Evolutionary conservation across 2,113 vertebrate genomes (phyloP).

Genomic region (Choloepus hoffmanni): DNA sequence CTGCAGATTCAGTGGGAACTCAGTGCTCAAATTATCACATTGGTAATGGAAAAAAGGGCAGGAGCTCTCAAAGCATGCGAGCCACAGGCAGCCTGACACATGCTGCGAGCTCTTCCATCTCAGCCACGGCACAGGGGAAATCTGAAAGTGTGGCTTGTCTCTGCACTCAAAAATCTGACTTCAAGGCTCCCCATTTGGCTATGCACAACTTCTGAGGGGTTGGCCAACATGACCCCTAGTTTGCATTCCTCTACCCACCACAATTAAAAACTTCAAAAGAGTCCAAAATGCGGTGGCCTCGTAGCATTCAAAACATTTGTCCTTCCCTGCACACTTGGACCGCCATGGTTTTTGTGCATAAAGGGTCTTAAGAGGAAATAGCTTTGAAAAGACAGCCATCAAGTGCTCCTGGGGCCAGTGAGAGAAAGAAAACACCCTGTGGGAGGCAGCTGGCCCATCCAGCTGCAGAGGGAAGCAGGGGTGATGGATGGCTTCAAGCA

Average conservation of each 20-base stretch:
- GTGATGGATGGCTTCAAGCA: conserved; percentile 86
- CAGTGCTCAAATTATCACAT: not conserved
- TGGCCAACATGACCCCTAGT: not conserved
- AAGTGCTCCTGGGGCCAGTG: conserved; percentile 39
- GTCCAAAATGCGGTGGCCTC: conserved; percentile 37
- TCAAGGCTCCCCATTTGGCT: conserved; percentile 18
- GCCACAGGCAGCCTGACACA: not conserved
- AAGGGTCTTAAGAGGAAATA: conserved; percentile 65
- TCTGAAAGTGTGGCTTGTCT: not conserved
- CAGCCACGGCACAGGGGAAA: not conserved
- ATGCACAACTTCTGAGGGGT: not conserved
- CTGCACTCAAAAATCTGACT: conserved; percentile 23
- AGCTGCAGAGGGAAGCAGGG: conserved; percentile 75
- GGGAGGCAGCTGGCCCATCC: conserved; percentile 82
- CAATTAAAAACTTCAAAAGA: conserved; percentile 61
- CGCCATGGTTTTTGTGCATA: not conserved
- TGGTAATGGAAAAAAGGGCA: not conserved
- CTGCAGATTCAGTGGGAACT: not conserved
- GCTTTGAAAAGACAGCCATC: conserved; percentile 73
- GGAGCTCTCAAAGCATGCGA: not conserved
- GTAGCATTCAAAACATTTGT: conserved; percentile 58
- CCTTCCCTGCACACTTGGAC: not conserved
- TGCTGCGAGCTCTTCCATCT: not conserved
- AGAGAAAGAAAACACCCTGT: conserved; percentile 62
- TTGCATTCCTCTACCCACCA: conserved; percentile 36